Evolutionary conservation across 2,888 invertebrate species (phyloP).

Genomic region (Athetis lepigone): DNA sequence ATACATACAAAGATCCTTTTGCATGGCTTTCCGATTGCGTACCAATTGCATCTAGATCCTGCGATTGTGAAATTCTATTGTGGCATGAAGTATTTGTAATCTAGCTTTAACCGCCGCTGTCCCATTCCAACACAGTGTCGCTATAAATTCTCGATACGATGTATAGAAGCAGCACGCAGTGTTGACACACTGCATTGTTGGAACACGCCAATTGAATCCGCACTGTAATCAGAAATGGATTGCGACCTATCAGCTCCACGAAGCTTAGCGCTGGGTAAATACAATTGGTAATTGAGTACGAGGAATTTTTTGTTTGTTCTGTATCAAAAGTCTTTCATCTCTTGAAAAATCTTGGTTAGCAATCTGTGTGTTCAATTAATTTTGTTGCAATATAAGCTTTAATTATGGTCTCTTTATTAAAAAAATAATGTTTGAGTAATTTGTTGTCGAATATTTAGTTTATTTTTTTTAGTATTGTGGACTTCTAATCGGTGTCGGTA

Average conservation of each 20-base stretch:
- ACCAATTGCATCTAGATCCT: slow-evolving; percentile 52
- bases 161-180: slow-evolving; percentile 44
- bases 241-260: slow-evolving; percentile 48
- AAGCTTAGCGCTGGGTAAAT: slow-evolving; percentile 69
- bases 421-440: background rate
- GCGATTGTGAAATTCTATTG: slow-evolving; percentile 58
- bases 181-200: slow-evolving; percentile 52
- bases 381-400: background rate
- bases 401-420: slow-evolving; percentile 5
- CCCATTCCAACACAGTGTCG: slow-evolving; percentile 50
- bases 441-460: slow-evolving; percentile 2
- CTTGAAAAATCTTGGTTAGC: slow-evolving; percentile 43
- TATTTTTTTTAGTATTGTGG: slow-evolving; percentile 6
- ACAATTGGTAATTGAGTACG: slow-evolving; percentile 65
- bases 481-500: background rate
- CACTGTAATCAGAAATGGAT: slow-evolving; percentile 62
- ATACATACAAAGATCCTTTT: background rate
- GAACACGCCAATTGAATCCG: slow-evolving; percentile 56
- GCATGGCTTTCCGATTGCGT: slow-evolving; percentile 37
- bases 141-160: slow-evolving; percentile 52
- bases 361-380: slow-evolving; percentile 17
- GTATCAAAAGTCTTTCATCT: slow-evolving; percentile 50
- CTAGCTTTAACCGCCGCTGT: slow-evolving; percentile 49
- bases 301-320: slow-evolving; percentile 58
- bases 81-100: slow-evolving; percentile 59